Conservation (phyloP, 1,140 invertebrate genomes). For the Drosophila bifasciata region DNA sequence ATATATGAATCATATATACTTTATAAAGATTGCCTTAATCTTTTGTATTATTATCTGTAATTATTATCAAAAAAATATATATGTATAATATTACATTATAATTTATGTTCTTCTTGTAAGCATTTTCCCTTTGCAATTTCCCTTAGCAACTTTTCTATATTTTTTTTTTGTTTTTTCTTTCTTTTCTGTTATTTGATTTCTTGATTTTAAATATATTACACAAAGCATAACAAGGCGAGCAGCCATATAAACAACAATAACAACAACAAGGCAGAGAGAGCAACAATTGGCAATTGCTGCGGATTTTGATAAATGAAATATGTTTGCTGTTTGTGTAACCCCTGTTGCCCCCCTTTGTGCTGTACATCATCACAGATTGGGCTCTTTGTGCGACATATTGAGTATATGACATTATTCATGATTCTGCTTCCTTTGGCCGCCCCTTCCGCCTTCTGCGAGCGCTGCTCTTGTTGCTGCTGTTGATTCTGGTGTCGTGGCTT, state of each 20-base stretch:
- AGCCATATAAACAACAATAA: conserved; percentile 53
- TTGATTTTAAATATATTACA: conserved; percentile 59
- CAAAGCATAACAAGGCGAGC: conserved; percentile 57
- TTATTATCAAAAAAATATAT: conserved; percentile 79
- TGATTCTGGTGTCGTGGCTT: conserved; percentile 37
- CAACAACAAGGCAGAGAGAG: conserved; percentile 53
- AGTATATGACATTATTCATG: conserved; percentile 45
- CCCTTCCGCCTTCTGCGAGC: conserved; percentile 13
- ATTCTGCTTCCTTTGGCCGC: conserved; percentile 1
- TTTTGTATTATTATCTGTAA: conserved; percentile 46
- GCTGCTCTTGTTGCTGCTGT: conserved; percentile 21
- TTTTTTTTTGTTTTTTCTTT: conserved; percentile 32
- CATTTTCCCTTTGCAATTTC: conserved; percentile 56
- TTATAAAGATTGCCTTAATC: conserved; percentile 50
- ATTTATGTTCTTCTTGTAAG: conserved; percentile 52
- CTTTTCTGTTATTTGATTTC: conserved; percentile 24
- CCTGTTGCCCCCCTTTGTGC: conserved; percentile 51
- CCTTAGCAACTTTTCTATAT: conserved; percentile 43
- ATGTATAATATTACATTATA: conserved; percentile 41
- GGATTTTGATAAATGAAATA: conserved; percentile 67
- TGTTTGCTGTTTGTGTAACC: conserved; percentile 44
- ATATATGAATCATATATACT: conserved; percentile 36
- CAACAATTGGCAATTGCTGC: conserved; percentile 61
- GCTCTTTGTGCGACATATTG: conserved; percentile 62
- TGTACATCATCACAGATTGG: conserved; percentile 47